phyloP scores from a whole-genome alignment of 1,140 invertebrate genomes.

The Geopemphigus sp. region DNA sequence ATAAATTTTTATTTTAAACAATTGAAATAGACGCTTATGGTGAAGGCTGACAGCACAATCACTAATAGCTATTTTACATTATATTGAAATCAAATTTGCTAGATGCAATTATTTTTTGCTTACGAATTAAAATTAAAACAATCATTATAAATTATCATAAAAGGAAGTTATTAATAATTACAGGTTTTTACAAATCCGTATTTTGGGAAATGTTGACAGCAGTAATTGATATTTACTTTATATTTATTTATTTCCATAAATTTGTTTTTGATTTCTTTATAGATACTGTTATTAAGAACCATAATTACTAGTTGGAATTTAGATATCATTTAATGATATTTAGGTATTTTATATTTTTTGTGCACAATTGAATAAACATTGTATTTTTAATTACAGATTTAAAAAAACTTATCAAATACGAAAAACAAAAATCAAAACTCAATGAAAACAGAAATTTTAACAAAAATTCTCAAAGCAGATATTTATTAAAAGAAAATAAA shows the following conservation, averaged over 20 bases:
- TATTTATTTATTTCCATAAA: no score
- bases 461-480: neutral
- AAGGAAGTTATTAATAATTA: no score
- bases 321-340: neutral
- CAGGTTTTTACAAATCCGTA: no score
- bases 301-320: neutral
- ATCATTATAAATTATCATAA: no score
- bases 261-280: neutral
- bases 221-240: no score
- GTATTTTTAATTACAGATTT: slow-evolving; percentile 23
- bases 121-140: no score
- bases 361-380: no score
- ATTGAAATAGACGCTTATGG: no score
- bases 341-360: neutral
- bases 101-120: neutral
- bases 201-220: no score
- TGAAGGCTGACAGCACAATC: neutral
- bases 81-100: neutral
- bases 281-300: neutral
- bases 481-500: neutral
- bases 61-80: neutral
- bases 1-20: no score
- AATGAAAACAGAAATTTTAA: neutral
- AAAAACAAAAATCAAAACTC: neutral
- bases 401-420: slow-evolving; percentile 43